Evolutionary conservation across 2,797 vertebrate genomes (phyloP).

Genomic region (Gorsachius magnificus): DNA sequence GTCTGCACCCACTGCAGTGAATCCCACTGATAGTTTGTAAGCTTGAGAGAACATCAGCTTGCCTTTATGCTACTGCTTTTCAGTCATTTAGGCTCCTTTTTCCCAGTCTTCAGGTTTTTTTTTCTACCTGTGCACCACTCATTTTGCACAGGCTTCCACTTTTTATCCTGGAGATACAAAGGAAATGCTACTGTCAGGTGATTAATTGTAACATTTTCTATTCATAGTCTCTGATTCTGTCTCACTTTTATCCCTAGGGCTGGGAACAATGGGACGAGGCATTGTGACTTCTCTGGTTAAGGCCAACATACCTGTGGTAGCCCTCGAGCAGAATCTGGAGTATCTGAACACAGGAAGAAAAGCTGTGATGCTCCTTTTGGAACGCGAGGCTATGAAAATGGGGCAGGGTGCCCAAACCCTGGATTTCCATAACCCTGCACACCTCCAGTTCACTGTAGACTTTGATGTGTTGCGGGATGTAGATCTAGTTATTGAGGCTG

Average conservation of each 20-base stretch:
- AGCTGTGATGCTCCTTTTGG: conserved; percentile 78
- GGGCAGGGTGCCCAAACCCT: conserved; percentile 41
- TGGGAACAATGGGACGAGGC: conserved; percentile 94
- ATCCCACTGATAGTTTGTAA: background rate
- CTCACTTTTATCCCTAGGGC: conserved; percentile 77
- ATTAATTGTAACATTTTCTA: background rate
- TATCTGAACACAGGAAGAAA: conserved; percentile 79
- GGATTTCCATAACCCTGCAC: conserved; percentile 34
- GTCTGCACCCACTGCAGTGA: background rate
- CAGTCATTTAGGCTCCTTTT: background rate
- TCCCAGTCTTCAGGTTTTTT: background rate
- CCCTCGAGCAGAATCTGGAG: conserved; percentile 84
- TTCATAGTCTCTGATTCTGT: background rate
- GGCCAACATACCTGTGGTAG: conserved; percentile 85
- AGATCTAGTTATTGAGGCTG: conserved; percentile 91
- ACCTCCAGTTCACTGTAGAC: conserved; percentile 77
- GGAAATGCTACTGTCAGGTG: background rate
- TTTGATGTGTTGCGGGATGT: conserved; percentile 74
- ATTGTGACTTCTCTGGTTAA: conserved; percentile 84
- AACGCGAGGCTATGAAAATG: conserved; percentile 79
- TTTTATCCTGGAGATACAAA: background rate
- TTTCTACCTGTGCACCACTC: background rate
- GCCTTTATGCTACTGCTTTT: background rate
- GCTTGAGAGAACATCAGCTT: background rate
- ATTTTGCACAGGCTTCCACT: background rate